A percentile compares a stretch with the other conserved stretches of the same genome.
Evolutionary conservation across 1,140 invertebrate species (phyloP).

Genomic region (Planococcus citri): DNA sequence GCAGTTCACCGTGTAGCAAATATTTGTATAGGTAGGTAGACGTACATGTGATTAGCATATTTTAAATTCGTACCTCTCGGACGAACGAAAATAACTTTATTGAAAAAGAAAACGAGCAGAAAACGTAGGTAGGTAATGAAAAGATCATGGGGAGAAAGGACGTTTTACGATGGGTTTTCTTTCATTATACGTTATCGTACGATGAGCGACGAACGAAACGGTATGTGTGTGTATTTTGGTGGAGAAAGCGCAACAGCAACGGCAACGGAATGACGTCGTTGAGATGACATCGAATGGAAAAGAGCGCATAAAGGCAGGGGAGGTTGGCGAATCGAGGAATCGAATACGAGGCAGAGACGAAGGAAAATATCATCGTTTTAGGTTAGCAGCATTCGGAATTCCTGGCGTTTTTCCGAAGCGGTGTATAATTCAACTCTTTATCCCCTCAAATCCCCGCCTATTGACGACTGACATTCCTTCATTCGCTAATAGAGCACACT

Average conservation of each 20-base stretch:
- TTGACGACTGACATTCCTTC: conserved; percentile 12
- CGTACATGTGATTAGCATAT: background rate
- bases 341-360: background rate
- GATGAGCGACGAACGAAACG: too few relatives aligned
- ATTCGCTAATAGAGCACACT: conserved; percentile 19
- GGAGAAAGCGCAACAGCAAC: background rate
- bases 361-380: conserved; percentile 13
- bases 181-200: background rate
- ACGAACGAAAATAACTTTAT: background rate
- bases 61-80: background rate
- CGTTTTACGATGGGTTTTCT: background rate
- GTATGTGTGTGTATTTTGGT: background rate
- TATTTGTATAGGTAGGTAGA: too few relatives aligned
- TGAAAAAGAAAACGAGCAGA: background rate
- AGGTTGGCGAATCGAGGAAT: background rate
- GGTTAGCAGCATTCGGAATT: conserved; percentile 16
- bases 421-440: conserved; percentile 13
- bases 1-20: too few relatives aligned
- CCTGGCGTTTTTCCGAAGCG: conserved; percentile 15
- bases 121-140: background rate
- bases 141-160: background rate
- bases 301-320: background rate
- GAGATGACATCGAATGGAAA: background rate
- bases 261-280: background rate
- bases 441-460: background rate